Evolutionary conservation across 2,797 vertebrate genomes (phyloP).

Genomic region (Pangasius krempfi): DNA sequence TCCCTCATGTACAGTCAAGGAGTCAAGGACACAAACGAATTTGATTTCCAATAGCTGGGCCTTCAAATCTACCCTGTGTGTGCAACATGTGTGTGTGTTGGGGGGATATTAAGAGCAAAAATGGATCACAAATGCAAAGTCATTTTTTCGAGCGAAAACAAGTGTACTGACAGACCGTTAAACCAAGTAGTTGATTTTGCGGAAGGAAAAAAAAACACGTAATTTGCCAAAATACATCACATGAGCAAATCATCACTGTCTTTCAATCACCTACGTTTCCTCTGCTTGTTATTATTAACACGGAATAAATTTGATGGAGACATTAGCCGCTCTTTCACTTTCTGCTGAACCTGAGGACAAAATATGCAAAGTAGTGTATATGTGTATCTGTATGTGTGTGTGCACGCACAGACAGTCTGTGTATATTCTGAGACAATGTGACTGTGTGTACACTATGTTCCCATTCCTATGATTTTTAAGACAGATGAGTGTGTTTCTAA

Average conservation of each 20-base stretch:
- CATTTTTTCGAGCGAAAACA: not conserved
- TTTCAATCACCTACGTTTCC: conserved; percentile 10
- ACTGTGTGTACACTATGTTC: not conserved
- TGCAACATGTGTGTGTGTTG: conserved; percentile 18
- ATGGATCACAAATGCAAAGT: conserved; percentile 1
- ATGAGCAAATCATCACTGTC: conserved; percentile 16
- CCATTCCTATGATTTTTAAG: not conserved
- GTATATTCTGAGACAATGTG: conserved; percentile 4
- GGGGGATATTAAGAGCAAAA: not conserved
- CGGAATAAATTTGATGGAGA: conserved; percentile 18
- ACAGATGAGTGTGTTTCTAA: conserved; percentile 10
- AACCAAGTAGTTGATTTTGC: conserved; percentile 4
- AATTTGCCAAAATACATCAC: conserved; percentile 11
- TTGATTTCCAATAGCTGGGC: conserved; percentile 34
- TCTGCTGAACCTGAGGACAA: conserved; percentile 28
- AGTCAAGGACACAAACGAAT: conserved; percentile 44
- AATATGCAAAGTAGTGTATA: conserved; percentile 43
- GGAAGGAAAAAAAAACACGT: not conserved
- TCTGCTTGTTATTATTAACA: conserved; percentile 27
- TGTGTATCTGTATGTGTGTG: conserved; percentile 37
- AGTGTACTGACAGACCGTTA: not conserved
- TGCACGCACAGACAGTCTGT: not conserved
- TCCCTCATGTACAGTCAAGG: conserved; percentile 8
- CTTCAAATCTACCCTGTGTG: not conserved
- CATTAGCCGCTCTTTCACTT: conserved; percentile 42